Conservation (phyloP, 2,797 vertebrate species). For the Antennarius maculatus region DNA sequence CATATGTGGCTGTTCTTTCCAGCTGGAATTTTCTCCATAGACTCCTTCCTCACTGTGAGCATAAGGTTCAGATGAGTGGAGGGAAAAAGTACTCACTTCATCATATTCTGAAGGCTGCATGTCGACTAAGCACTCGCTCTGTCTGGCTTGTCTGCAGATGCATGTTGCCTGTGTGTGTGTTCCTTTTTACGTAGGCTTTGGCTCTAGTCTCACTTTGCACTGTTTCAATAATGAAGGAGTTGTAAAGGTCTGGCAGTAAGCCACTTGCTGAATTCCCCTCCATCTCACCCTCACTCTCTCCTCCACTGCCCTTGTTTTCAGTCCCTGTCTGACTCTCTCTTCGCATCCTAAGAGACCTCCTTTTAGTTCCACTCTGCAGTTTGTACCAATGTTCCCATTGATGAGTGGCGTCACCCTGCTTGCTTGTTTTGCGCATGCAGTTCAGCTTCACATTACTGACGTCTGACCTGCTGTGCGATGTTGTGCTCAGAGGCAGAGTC, state of each 20-base stretch:
- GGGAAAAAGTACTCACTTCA: constrained; percentile 24
- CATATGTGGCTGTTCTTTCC: constrained; percentile 2
- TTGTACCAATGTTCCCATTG: constrained; percentile 57
- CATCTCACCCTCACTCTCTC: constrained; percentile 22
- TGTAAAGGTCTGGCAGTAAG: constrained; percentile 68
- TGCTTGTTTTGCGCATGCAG: constrained; percentile 55
- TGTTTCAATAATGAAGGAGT: constrained; percentile 69
- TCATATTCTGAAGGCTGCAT: constrained; percentile 45
- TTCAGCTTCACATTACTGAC: constrained; percentile 53
- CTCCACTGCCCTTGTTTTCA: background rate
- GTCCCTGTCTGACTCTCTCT: constrained; percentile 20
- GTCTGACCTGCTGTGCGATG: constrained; percentile 54
- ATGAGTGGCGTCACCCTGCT: constrained; percentile 63
- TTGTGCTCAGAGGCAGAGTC: constrained; percentile 46
- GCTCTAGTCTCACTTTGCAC: constrained; percentile 45
- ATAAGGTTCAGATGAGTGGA: constrained; percentile 34
- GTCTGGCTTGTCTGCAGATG: constrained; percentile 24
- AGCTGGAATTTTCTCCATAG: constrained; percentile 9
- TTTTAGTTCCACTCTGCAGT: constrained; percentile 53
- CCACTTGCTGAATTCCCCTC: constrained; percentile 48
- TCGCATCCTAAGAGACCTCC: constrained; percentile 60
- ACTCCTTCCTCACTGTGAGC: constrained; percentile 19
- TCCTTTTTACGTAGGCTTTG: constrained; percentile 29
- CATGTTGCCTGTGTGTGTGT: constrained; percentile 26
- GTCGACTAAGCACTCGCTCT: constrained; percentile 16